phyloP scores from a whole-genome alignment of 2,797 vertebrate genomes.

The Cirrhinus mrigala region DNA sequence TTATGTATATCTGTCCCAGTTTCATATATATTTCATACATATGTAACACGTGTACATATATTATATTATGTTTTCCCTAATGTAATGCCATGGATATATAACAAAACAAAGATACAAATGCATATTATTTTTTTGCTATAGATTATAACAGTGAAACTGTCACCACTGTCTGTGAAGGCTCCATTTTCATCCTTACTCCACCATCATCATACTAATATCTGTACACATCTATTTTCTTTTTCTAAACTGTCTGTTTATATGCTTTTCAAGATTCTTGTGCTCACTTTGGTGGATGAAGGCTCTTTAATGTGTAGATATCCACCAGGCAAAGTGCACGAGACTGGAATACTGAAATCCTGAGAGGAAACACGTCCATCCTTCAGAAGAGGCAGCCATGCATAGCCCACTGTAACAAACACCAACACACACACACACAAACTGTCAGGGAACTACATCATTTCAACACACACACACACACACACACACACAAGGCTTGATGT shows the following conservation, averaged over 20 bases:
- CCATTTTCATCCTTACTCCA: not conserved
- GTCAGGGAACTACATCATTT: not conserved
- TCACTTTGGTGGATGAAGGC: constrained; percentile 87
- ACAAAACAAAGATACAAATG: too few relatives aligned
- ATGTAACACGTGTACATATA: not conserved
- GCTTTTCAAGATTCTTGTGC: not conserved
- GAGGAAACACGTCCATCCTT: constrained; percentile 90
- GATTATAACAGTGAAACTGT: too few relatives aligned
- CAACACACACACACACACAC: constrained; percentile 38
- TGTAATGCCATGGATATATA: too few relatives aligned
- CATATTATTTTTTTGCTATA: too few relatives aligned
- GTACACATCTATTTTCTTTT: not conserved
- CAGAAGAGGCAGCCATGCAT: constrained; percentile 93
- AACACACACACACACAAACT: constrained; percentile 13
- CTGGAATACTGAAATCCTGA: constrained; percentile 89
- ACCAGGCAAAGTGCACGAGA: constrained; percentile 88
- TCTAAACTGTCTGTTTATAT: not conserved
- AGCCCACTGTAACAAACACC: constrained; percentile 84
- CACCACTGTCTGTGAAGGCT: too few relatives aligned
- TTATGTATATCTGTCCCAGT: not conserved
- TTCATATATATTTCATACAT: not conserved
- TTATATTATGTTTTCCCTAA: too few relatives aligned
- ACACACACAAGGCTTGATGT: not conserved
- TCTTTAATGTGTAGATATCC: constrained; percentile 92
- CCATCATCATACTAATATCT: not conserved